A percentile compares a stretch with the other conserved stretches of the same genome.
Conservation (phyloP, 2,113 vertebrate genomes). For the Scopus umbretta region DNA sequence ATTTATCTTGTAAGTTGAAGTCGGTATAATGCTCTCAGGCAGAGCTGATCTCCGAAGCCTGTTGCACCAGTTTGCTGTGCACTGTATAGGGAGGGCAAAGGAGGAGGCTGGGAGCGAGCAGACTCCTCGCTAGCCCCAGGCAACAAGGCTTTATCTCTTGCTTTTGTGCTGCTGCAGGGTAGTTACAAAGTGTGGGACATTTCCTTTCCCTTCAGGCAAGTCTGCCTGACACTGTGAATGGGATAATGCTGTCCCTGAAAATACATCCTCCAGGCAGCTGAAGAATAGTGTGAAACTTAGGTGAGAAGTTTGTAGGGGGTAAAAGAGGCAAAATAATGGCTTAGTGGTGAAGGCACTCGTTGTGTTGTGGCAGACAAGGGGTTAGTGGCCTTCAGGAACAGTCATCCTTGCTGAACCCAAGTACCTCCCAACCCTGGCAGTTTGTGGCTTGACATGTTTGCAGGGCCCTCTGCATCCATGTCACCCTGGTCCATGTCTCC, state of each 20-base stretch:
- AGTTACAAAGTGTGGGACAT: not conserved
- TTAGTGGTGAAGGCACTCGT: not conserved
- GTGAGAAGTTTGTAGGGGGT: not conserved
- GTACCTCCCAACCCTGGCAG: not conserved
- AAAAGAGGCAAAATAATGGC: fast-evolving
- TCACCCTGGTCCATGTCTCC: not conserved
- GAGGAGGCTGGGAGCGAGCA: not conserved
- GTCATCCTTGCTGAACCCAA: not conserved
- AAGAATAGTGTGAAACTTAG: not conserved
- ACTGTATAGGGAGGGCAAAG: not conserved
- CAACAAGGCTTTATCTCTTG: not conserved
- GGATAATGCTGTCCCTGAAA: not conserved
- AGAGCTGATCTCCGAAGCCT: constrained; percentile 7
- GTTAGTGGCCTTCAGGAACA: not conserved
- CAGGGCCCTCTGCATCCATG: not conserved
- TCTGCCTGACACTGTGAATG: not conserved
- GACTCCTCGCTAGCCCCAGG: not conserved
- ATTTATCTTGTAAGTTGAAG: constrained; percentile 45
- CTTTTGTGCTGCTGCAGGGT: not conserved
- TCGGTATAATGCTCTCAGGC: constrained; percentile 12
- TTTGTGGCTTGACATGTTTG: not conserved
- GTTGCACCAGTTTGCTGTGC: not conserved
- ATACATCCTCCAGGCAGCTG: not conserved
- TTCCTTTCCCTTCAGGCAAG: not conserved
- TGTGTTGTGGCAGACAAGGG: not conserved